Evolutionary conservation across 2,113 vertebrate species (phyloP), one percentile per base, ranked within the genome.

Genomic region (Clarias gariepinus): DNA sequence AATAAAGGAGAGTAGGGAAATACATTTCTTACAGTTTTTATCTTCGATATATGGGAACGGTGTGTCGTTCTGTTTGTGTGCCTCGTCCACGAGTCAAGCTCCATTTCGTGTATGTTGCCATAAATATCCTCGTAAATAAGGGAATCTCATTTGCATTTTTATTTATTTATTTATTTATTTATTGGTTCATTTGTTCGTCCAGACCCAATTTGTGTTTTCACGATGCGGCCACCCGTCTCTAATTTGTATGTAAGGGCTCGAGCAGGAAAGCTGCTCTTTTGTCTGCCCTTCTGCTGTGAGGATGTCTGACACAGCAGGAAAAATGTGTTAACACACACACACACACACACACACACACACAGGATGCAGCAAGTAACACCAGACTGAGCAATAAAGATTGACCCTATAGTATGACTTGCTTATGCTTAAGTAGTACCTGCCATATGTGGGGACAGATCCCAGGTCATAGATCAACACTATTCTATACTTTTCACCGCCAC

Each of bases 271-370:
- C 73, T 83, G 81, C 60, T 87, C 52, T 41, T 60, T 74, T 57
- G 58, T 80, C 68, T 47, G 83, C 30, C 52, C 87, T 86, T 77
- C 58, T 83, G 84, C 55, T 53, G 33, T 21, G 33, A 60, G 47
- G 57, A 82, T 82, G 52, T 82, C 68, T 82, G 79, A 74, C 80
- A 60, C 84, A 86, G 80, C 84, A 71, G 80, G 84, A 60, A 78
- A 82, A 52, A 80, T 66, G 63, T 88, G 80, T 88, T 88, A 77
- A 69, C 61, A 77, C 13, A 30, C 47, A 19, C 36, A 84, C 69
- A 73, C 69, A 73, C 69, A 76, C 69, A 73, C 69, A 47, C 69
- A 76, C 69, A 73, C 69, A 73, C 69, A 76, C 25, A 66, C 25
- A 76, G 23, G 10, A 21, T 28, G 18, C 57, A 60, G 28, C 16